Conservation (phyloP, 2,888 invertebrate genomes). For the Chaetogeoica ovagalla region DNA sequence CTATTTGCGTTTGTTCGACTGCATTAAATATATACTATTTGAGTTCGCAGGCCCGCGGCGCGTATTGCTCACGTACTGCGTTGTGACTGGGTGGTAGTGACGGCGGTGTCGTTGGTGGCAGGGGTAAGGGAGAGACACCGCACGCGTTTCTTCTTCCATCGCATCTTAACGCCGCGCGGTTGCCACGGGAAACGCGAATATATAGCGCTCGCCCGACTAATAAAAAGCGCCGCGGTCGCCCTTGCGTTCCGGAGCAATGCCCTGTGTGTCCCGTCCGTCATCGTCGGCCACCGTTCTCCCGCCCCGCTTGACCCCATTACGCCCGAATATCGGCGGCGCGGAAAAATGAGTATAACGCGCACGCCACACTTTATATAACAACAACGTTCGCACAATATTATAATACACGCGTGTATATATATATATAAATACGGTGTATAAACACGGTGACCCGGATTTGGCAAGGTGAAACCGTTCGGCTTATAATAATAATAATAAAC, state of each 20-base stretch:
- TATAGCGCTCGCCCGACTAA: too few relatives aligned
- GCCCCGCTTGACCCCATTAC: constrained; percentile 44
- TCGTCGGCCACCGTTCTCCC: neutral
- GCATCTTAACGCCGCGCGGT: neutral
- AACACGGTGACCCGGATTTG: constrained; percentile 38
- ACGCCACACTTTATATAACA: neutral
- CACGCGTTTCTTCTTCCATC: neutral
- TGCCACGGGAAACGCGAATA: constrained; percentile 37
- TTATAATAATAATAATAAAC: neutral
- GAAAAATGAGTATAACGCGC: constrained; percentile 20
- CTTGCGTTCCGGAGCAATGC: constrained; percentile 45
- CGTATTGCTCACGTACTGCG: neutral
- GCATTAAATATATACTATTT: too few relatives aligned
- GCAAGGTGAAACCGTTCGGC: constrained; percentile 41
- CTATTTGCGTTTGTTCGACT: neutral
- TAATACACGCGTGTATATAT: neutral
- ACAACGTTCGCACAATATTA: neutral
- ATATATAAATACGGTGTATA: constrained; percentile 18
- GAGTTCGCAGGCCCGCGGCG: neutral
- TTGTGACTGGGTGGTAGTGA: too few relatives aligned
- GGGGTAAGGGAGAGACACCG: neutral
- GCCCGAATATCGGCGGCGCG: constrained; percentile 39
- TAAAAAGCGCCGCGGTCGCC: constrained; percentile 28
- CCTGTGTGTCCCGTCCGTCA: constrained; percentile 32
- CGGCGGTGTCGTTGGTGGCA: neutral